Base-by-base conservation (phyloP, 2,797 vertebrate species). In the Girardinus metallicus region DNA sequence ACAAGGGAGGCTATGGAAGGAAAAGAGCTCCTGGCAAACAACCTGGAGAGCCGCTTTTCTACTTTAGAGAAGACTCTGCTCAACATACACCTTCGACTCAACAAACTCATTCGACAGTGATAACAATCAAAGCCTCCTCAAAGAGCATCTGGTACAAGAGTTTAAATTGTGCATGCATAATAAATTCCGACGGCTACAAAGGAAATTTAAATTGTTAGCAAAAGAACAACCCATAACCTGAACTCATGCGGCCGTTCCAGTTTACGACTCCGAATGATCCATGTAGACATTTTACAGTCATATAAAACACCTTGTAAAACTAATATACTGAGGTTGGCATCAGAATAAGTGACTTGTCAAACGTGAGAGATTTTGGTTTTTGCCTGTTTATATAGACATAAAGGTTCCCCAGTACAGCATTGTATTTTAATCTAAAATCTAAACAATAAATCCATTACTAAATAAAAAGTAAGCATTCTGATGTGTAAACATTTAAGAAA, bases 21-120 rank as follows among this genome's bases (percentile, higher is more conserved):
- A 82, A 92, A 92, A 82, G 91, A 93, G n/a, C 71, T 83, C 23
- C 73, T 84, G 82, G 92, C 92, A 29, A 88, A 80, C 64, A 66
- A 87, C 77, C 92, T 97, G 90, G 96, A 96, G 75, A 86, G 73
- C 51, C 85, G 90, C 68, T 90, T 95, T 55, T 93, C 89, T 39
- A 83, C 55, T 55, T 91, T 97, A 78, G 95, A 97, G 89, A 83
- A 82, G 31, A 94, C 83, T 43, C 84, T 96, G 79, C 79, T 95
- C 1, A 86, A 87, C 83, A 92, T 93, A 75, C 94, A 96, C 74
- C 89, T 92, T 76, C 92, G 93, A 77, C 90, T 97, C 77, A 78
- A 79, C 85, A 93, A 89, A 90, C 91, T 96, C 62, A 79, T 92
- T 57, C 84, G 47, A 23, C 86, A 94, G 36, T 95, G 84, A 95